A percentile compares a stretch with the other conserved stretches of the same genome.
Evolutionary conservation across 1,140 invertebrate genomes (phyloP).

Genomic region (Diabrotica undecimpunctata): DNA sequence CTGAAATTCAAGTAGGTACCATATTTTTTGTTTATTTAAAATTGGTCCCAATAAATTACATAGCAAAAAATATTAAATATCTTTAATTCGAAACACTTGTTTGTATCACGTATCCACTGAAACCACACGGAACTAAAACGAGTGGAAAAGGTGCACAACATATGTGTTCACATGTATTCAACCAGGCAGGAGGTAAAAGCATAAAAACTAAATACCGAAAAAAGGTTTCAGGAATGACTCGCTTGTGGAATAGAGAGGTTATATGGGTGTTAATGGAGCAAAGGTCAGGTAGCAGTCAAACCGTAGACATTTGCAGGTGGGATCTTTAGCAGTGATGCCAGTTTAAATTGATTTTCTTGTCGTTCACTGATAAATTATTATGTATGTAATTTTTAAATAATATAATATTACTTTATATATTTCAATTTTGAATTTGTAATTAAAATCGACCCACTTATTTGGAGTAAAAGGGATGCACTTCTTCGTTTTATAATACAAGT

Average conservation of each 20-base stretch:
- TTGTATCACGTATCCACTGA: neutral
- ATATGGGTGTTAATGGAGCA: conserved; percentile 19
- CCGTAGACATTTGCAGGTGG: conserved; percentile 27
- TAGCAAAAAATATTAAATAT: no score
- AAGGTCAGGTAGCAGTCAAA: conserved; percentile 27
- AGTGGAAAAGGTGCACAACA: conserved; percentile 7
- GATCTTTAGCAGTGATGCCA: conserved; percentile 15
- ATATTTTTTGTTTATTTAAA: no score
- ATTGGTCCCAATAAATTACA: no score
- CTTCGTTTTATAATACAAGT: no score
- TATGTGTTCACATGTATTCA: conserved; percentile 7
- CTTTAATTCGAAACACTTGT: conserved; percentile 15
- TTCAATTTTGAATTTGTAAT: no score
- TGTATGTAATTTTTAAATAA: no score
- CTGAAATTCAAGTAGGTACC: no score
- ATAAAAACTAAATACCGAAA: conserved; percentile 2
- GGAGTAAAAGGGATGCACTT: no score
- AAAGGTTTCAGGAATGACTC: neutral
- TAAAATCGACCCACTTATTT: no score
- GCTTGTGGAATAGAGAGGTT: neutral
- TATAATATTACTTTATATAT: no score
- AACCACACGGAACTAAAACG: conserved; percentile 7
- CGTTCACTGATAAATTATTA: no score
- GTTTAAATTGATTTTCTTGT: no score
- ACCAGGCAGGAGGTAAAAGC: conserved; percentile 24